Evolutionary conservation across 2,797 vertebrate species (phyloP).

Genomic region (Dendrocincla tyrannina): DNA sequence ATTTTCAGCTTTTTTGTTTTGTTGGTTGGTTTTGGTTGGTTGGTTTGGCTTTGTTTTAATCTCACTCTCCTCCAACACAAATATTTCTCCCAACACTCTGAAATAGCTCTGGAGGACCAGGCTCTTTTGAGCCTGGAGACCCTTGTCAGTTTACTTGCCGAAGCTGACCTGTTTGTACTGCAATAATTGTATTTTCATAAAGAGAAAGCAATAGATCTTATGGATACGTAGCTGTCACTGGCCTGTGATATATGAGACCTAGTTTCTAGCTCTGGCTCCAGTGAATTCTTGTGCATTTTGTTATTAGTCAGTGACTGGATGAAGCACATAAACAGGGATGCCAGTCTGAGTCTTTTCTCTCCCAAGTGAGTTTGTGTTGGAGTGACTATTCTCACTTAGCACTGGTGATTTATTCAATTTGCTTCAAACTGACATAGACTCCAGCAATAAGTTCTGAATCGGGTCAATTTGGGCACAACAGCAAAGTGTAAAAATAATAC

Average conservation of each 20-base stretch:
- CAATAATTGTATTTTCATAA: neutral
- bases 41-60: neutral
- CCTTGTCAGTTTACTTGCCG: neutral
- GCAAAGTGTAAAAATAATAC: neutral
- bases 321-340: neutral
- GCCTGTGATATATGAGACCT: neutral
- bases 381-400: neutral
- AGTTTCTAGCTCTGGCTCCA: neutral
- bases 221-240: fast-evolving
- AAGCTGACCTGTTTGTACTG: neutral
- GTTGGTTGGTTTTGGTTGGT: neutral
- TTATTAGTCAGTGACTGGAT: neutral
- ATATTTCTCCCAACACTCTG: neutral
- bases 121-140: neutral
- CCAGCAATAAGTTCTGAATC: neutral
- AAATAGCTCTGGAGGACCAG: neutral
- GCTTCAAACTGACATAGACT: neutral
- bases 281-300: neutral
- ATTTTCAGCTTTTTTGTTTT: neutral
- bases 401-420: neutral
- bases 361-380: neutral
- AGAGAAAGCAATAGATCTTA: neutral
- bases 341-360: neutral
- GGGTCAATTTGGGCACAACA: neutral
- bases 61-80: neutral